Base-by-base conservation (phyloP, 2,113 vertebrate genomes). In the Chaetorhynchus papuensis region DNA sequence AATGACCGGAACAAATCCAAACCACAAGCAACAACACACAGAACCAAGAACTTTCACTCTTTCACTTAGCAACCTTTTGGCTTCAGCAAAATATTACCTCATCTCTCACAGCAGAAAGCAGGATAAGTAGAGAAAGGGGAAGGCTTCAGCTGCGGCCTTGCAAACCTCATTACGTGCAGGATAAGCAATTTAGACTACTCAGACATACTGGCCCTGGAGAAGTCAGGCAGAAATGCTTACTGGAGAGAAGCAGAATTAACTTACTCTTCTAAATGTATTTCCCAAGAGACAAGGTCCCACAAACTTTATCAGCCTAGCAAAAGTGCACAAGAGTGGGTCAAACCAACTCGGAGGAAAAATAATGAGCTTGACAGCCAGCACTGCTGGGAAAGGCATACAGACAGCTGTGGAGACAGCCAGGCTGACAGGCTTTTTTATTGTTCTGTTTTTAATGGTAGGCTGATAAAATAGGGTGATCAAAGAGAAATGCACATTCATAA, bases 341-440 rank as follows among this genome's bases (percentile, higher is more conserved):
- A 72, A 76, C 44, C n/a, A 93, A 5, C 81, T 65, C 12, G 0
- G 61, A 41, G n/a, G 57, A 94, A 96, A 87, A 96, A 89, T 83
- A 93, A 97, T 53, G 83, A 92, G 87, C 69, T 64, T 94, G 84
- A 85, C 91, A 91, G 77, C 13, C 78, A 65, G 81, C 33, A 3
- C 61, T 89, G 77, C 89, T 75, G 54, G 47, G 80, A 92, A 91
- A 94, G 87, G 72, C 90, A 79, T 6, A 27, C 6, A 91, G 95
- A 81, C 89, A 94, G 83, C 69, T 52, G 3, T 56, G 91, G 95
- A 96, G 94, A 89, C 89, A 91, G 91, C 83, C 68, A 78, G 83
- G 76, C 96, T 97, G 95, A 94, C 93, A 97, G 56, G 83, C 72
- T 93, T 89, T 63, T 94, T 93, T 94, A 94, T 71, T 91, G 89